Conservation (phyloP, 2,888 invertebrate species). For the Microplitis deprimator region DNA sequence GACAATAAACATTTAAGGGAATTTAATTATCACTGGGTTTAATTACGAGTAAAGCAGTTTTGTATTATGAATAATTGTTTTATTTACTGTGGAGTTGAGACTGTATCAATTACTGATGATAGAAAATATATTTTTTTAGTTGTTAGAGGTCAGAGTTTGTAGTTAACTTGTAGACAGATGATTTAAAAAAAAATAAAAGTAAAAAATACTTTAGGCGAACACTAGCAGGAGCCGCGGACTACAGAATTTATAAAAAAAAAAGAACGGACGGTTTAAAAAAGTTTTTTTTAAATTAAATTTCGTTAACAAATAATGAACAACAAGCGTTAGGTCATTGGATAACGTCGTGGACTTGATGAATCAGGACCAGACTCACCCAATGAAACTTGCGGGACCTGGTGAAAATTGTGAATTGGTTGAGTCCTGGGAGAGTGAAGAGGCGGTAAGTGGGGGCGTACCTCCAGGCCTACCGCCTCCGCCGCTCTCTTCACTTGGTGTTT, state of each 20-base stretch:
- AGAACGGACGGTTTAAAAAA: not conserved
- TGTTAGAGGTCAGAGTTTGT: not conserved
- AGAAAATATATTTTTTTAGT: not conserved
- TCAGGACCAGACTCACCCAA: slow-evolving; percentile 69
- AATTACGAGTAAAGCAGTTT: slow-evolving; percentile 32
- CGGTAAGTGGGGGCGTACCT: slow-evolving; percentile 79
- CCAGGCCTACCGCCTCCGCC: slow-evolving; percentile 76
- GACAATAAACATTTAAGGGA: too few species aligned
- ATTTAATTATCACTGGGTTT: not conserved
- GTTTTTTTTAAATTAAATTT: too few species aligned
- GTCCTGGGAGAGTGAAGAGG: slow-evolving; percentile 71
- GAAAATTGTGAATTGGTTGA: slow-evolving; percentile 68
- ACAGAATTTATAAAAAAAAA: slow-evolving; percentile 26
- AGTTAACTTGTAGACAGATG: not conserved
- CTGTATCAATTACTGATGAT: not conserved
- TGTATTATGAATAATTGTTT: slow-evolving; percentile 12
- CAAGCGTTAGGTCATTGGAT: slow-evolving; percentile 21
- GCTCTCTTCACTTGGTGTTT: slow-evolving; percentile 92
- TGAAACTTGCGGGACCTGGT: slow-evolving; percentile 66
- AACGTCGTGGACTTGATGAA: slow-evolving; percentile 39
- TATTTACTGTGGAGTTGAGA: slow-evolving; percentile 12
- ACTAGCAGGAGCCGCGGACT: slow-evolving; percentile 9
- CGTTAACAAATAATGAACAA: not conserved
- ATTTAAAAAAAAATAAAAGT: slow-evolving; percentile 1
- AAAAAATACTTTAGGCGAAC: not conserved